phyloP scores from a whole-genome alignment of 2,113 vertebrate genomes.

The Plecotus auritus region DNA sequence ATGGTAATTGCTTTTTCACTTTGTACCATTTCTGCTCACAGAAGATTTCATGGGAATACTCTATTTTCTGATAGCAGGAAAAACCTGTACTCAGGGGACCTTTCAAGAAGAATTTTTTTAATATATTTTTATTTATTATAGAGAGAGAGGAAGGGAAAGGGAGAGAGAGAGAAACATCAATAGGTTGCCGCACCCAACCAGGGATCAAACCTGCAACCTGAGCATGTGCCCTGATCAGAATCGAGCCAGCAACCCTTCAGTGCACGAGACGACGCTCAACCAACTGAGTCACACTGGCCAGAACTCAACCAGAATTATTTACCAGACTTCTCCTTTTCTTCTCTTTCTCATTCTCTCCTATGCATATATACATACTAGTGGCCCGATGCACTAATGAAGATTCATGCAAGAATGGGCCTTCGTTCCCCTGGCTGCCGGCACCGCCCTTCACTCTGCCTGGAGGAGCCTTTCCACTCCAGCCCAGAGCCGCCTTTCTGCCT shows the following conservation, averaged over 20 bases:
- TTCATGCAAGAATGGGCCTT: too few species aligned
- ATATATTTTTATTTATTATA: not conserved
- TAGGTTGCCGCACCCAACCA: not conserved
- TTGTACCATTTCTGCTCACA: not conserved
- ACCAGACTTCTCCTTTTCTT: not conserved
- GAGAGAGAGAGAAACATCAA: not conserved
- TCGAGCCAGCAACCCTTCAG: not conserved
- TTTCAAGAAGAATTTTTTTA: not conserved
- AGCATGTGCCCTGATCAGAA: not conserved
- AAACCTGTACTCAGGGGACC: not conserved
- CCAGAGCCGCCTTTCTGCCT: too few species aligned
- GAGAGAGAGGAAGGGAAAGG: not conserved
- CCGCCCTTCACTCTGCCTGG: too few species aligned
- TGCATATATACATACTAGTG: not conserved
- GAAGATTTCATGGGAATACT: not conserved
- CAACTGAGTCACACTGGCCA: not conserved
- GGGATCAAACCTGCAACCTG: not conserved
- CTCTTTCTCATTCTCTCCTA: not conserved
- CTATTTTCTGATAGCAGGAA: not conserved
- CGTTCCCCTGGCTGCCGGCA: too few species aligned
- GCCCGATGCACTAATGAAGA: too few species aligned
- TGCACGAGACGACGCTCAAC: not conserved
- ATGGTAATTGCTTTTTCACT: not conserved
- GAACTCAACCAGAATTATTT: not conserved
- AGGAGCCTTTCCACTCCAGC: too few species aligned